Evolutionary conservation across 2,888 invertebrate genomes (phyloP).

Genomic region (Agrilus mali): DNA sequence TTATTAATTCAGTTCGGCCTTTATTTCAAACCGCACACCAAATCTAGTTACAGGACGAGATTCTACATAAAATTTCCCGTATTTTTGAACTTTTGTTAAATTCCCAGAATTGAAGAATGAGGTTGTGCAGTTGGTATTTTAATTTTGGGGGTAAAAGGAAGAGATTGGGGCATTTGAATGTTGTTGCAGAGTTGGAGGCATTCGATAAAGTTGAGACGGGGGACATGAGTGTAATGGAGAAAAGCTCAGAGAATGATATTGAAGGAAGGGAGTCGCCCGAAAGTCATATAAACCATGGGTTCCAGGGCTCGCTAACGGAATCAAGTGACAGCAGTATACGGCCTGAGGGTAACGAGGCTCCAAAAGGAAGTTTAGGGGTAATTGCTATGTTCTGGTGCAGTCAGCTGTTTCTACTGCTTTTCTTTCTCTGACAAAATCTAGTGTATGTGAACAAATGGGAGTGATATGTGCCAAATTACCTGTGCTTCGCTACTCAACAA

Average conservation of each 20-base stretch:
- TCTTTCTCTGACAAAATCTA: constrained; percentile 25
- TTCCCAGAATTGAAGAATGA: too few species aligned
- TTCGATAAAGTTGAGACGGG: constrained; percentile 40
- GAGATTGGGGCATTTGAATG: too few species aligned
- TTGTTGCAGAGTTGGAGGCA: constrained; percentile 47
- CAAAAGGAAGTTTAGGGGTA: constrained; percentile 11
- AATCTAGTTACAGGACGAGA: too few species aligned
- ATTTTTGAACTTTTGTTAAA: too few species aligned
- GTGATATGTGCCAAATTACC: constrained; percentile 34
- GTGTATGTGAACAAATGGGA: constrained; percentile 20
- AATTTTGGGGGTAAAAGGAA: too few species aligned
- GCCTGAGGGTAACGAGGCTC: constrained; percentile 8
- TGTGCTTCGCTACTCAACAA: constrained; percentile 31
- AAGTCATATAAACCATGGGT: constrained; percentile 37
- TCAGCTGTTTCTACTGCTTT: constrained; percentile 20
- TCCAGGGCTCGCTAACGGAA: constrained; percentile 53
- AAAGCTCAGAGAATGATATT: constrained; percentile 18
- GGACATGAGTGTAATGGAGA: constrained; percentile 27
- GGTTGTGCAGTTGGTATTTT: too few species aligned
- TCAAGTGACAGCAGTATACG: constrained; percentile 33
- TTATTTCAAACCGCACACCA: too few species aligned
- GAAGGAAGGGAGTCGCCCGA: constrained; percentile 22
- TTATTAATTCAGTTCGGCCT: too few species aligned
- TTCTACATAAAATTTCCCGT: too few species aligned
- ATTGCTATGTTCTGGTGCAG: constrained; percentile 7